Base-by-base conservation (phyloP, 2,797 vertebrate genomes). In the Petrocephalus schoutedeni region DNA sequence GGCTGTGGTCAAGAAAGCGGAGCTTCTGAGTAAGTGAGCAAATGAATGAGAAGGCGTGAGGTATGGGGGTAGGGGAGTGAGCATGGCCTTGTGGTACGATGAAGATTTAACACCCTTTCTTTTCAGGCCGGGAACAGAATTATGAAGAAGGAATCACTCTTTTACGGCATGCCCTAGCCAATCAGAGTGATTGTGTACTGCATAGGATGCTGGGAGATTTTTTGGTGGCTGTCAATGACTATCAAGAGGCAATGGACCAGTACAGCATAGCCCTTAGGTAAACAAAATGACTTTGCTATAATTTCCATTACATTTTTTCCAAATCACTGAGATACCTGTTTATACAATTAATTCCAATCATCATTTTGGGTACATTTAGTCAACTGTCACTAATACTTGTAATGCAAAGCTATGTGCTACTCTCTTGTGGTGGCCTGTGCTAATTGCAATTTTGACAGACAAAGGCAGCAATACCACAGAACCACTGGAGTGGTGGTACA, bases 181-280 rank as follows among this genome's bases (percentile, higher is more conserved):
- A 99, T 93, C 98, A 99, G 94, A 99, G 98, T 0, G 98, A 99
- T 91, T 99, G 98, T 12, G 97, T 99, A 89, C 95, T 99, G 92
- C 98, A 99, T 94, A 97, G 98, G 57, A 99, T 99, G 95, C 95
- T 99, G 90, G 98, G 98, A 19, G 98, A 99, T 93, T 99, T 99
- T 90, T 95, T 99, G 0, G 97, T 99, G 12, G 98, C 98, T 0
- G 97, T 99, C 89, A 99, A 97, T 0, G 98, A 99, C 87, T 99
- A 98, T 91, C 98, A 99, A 93, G 98, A 99, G 89, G 98, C 98
- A 0, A 99, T 99, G 98, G 98, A 99, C 94, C 98, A 99, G 94
- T 99, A 99, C 93, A 99, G 98, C 85, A 99, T 99, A 87, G 98
- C 98, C 0, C 93, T 97, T 2, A 97, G 97, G 97, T 97, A 94